Conservation (phyloP, 2,113 vertebrate species). For the Apistogramma diplotaenia region DNA sequence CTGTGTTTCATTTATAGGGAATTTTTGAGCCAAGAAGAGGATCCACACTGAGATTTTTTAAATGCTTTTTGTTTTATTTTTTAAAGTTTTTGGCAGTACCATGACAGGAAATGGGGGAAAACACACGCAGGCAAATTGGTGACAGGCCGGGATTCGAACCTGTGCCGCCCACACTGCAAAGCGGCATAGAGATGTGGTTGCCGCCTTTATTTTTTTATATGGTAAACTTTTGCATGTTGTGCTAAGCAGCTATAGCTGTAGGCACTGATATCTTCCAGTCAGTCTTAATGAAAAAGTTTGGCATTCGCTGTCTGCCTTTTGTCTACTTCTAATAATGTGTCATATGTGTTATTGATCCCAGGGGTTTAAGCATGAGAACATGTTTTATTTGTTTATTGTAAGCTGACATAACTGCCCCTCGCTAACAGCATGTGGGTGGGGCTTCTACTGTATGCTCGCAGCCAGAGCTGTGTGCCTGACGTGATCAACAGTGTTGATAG, state of each 20-base stretch:
- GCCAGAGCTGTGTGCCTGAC: background rate
- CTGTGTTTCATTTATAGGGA: constrained; percentile 39
- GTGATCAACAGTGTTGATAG: background rate
- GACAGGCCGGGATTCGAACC: too few relatives aligned
- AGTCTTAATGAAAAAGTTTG: background rate
- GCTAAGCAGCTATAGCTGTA: background rate
- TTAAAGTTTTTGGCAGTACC: too few relatives aligned
- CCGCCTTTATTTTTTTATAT: too few relatives aligned
- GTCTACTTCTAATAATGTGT: background rate
- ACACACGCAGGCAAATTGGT: too few relatives aligned
- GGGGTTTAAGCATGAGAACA: background rate
- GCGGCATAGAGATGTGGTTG: too few relatives aligned
- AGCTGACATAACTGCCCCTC: background rate
- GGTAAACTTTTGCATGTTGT: background rate
- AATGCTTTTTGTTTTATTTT: background rate
- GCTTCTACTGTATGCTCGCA: background rate
- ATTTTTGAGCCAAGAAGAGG: background rate
- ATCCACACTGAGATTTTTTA: background rate
- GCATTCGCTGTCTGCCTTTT: background rate
- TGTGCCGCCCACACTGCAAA: too few relatives aligned
- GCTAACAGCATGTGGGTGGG: background rate
- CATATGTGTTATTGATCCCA: background rate
- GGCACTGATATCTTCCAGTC: background rate
- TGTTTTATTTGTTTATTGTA: too few relatives aligned
- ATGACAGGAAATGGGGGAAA: too few relatives aligned